Base-by-base conservation (phyloP, 2,888 invertebrate species). In the Parnassius mnemosyne region DNA sequence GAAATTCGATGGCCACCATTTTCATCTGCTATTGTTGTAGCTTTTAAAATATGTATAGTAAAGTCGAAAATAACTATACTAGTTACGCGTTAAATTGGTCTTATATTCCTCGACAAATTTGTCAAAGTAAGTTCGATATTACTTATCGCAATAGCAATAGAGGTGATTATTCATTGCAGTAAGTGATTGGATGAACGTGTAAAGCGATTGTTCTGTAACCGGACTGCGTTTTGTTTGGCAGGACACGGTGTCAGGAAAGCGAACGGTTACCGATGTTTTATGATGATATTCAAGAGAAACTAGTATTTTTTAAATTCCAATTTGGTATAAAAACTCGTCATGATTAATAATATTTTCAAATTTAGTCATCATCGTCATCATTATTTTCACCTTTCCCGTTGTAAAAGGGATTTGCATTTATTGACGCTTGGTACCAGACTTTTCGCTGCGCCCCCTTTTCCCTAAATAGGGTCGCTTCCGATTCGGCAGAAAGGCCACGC, bases 211-310 rank as follows among this genome's bases (percentile, higher is more conserved):
- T 68, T 64, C 65, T 62, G 66, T 64, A 68, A 68, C 68, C 66
- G 61, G 68, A 69, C 69, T 64, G 12, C 66, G 66, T 66, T 70
- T 68, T 66, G 69, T 65, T 71, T 66, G 66, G 66, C 66, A 65
- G 66, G 69, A 72, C 71, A 70, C 60, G 65, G 61, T 70, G 73
- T 72, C 72, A 72, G 65, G 65, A 60, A 57, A 65, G 65, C 67
- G 67, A 69, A 68, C 67, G 34, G 16, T 57, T 42, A 54, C 53
- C 50, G 9, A 44, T 54, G 43, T 57, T 50, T 51, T 50, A 54
- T 58, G 54, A 62, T 58, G 20, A 44, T 16, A 50, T 55, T 49
- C 44, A 52, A 49, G 20, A 25, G 42, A 20, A 60, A 54, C 55
- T 50, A 55, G 43, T 43, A 50, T 50, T 60, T 49, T 49, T 7